phyloP scores from a whole-genome alignment of 2,797 vertebrate species.

The Heteromormyrus szaboi region DNA sequence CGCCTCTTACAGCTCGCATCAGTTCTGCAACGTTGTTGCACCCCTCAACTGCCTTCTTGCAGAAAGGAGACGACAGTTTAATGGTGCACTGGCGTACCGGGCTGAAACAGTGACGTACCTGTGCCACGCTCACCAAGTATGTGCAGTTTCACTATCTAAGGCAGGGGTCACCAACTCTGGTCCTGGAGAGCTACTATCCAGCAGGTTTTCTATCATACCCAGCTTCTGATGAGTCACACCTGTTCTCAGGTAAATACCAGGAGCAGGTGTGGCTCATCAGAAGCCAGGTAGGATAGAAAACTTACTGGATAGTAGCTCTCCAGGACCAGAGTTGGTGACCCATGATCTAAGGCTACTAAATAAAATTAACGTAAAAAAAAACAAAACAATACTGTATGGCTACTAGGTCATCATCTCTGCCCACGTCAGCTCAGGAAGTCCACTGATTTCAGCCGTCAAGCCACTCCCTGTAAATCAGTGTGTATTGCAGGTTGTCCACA shows the following conservation, averaged over 20 bases:
- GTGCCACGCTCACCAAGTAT: background rate
- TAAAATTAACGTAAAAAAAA: background rate
- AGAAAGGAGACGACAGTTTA: background rate
- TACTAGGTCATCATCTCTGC: background rate
- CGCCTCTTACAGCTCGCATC: background rate
- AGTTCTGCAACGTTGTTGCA: background rate
- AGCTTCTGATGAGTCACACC: no score
- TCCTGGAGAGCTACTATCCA: no score
- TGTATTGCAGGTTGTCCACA: background rate
- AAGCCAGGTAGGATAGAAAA: no score
- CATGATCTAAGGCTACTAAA: background rate
- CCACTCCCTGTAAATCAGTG: background rate
- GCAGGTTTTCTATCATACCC: no score
- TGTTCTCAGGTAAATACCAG: no score
- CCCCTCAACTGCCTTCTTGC: background rate
- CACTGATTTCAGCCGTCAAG: background rate
- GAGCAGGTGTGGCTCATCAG: no score
- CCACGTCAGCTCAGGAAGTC: background rate
- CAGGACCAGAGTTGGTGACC: no score
- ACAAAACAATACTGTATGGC: background rate
- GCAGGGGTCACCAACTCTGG: background rate
- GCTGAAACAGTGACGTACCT: background rate
- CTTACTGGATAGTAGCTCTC: no score
- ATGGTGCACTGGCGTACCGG: background rate
- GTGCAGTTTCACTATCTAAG: slow-evolving; percentile 4